Evolutionary conservation across 2,888 invertebrate species (phyloP), one percentile per base, ranked within the genome.

Genomic region (Thera britannica): DNA sequence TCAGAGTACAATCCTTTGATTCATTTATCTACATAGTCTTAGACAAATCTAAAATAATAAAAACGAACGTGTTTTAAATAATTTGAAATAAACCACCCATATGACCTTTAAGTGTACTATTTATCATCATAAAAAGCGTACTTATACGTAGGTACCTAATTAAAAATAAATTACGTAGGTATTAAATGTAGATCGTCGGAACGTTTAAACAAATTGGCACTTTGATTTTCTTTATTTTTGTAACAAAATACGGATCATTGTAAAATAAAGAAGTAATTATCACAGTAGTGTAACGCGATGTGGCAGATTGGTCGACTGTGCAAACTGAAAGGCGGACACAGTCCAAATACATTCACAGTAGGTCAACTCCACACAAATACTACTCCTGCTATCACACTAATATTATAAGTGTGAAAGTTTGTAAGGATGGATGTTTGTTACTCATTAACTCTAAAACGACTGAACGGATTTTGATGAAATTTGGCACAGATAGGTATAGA

Each of bases 241-340:
- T 77, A 81, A 81, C 72, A 65, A 65, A 78, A 82, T 81, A 70
- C 80, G 35, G 46, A 51, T 49, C 56, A 57, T 62, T 57, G 49
- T 63, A 60, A 57, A 59, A 78, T 81, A 79, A 83, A 79, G 78
- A 78, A 83, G 79, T 78, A 76, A 77, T 84, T 76, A 81, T 78
- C 78, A 65, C 68, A 73, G 75, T 76, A 67, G 77, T 35, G 58
- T 83, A 81, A 85, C 76, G 67, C 72, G 77, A 79, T 78, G 77
- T 80, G 85, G 83, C 84, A 83, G 82, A 71, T 51, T 71, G 69
- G 68, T 76, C 74, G 73, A 79, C 71, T 78, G 78, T 74, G 75
- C 76, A 78, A 79, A 75, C 71, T 71, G 77, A 76, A 68, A 70
- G 58, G 71, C 38, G 62, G 58, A 51, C 75, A 76, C 70, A 77